Evolutionary conservation across 2,113 vertebrate species (phyloP).

Genomic region (Platichthys flesus): DNA sequence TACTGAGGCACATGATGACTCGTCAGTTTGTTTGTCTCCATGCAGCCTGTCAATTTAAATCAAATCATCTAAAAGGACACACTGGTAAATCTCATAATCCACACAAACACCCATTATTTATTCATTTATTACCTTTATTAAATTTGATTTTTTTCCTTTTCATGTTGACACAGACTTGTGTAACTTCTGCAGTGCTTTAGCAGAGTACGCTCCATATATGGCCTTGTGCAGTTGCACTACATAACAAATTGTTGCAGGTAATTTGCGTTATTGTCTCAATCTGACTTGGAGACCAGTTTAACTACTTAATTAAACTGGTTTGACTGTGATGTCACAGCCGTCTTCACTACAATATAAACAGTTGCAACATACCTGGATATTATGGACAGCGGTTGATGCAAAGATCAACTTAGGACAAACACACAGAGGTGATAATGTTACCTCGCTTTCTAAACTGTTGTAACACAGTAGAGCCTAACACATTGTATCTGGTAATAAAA

Average conservation of each 20-base stretch:
- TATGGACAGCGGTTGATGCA: not conserved
- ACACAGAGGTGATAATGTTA: not conserved
- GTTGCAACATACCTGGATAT: not conserved
- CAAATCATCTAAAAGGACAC: not conserved
- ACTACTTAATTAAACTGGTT: slow-evolving; percentile 8
- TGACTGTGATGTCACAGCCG: not conserved
- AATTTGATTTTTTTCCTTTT: not conserved
- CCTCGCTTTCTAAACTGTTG: not conserved
- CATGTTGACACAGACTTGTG: not conserved
- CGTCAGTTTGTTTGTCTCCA: not conserved
- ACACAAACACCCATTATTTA: not conserved
- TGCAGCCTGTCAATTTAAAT: not conserved
- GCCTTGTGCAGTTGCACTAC: not conserved
- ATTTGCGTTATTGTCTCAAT: slow-evolving; percentile 21
- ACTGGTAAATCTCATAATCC: not conserved
- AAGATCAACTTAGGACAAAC: not conserved
- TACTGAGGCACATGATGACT: too few relatives aligned
- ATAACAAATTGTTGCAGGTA: not conserved
- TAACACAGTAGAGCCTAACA: not conserved
- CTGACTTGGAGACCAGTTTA: not conserved
- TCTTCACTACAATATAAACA: not conserved
- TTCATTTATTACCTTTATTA: not conserved
- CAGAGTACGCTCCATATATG: too few relatives aligned
- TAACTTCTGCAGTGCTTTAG: not conserved
- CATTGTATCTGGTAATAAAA: slow-evolving; percentile 10